Evolutionary conservation across 2,113 vertebrate genomes (phyloP), one percentile per base, ranked within the genome.

Genomic region (Peromyscus californicus): DNA sequence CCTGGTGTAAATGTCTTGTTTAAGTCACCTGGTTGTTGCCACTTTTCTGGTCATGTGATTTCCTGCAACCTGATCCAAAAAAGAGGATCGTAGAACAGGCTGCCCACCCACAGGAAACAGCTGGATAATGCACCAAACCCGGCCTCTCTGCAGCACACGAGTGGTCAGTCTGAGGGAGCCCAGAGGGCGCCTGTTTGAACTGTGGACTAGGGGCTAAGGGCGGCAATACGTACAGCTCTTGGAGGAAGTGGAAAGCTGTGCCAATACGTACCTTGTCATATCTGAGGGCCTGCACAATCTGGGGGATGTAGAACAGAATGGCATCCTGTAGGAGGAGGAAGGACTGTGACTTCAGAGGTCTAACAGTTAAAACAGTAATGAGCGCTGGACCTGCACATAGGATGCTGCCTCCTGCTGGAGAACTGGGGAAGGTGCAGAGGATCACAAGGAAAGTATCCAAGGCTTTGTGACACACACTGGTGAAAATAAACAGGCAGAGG

Each of bases 241-340:
- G 6, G 31, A 69, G 42, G 29, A 48, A 67, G 26, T 74, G 39
- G 51, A 33, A 1, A 2, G 83, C 51, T 88, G 3, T 39, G 31
- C 1, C 4, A 21, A 69, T 7, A 48, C 5, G 33, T 22, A 76
- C 98, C 99, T 99, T 99, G 97, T 99, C 99, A 15, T 99, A 99
- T 5, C 99, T 98, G 97, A 99, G 99, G 3, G 99, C 99, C 97
- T 99, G 99, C 80, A 99, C 99, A 45, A 99, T 99, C 97, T 99
- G 99, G 86, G 99, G 99, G 98, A 99, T 99, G 98, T 99, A 99
- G 98, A 99, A 99, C 96, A 99, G 99, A 98, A 99, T 99, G 75
- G 99, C 99, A 85, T 99, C 99, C 99, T 99, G 98, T 57, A 96
- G 67, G 17, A 82, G 72, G 12, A 84, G n/a, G 39, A 54, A 67